These are phyloP conservation scores for Ganaspis sp. DNA, from an alignment of 1,140 invertebrate species.

Conservation along the genomic window DNA sequence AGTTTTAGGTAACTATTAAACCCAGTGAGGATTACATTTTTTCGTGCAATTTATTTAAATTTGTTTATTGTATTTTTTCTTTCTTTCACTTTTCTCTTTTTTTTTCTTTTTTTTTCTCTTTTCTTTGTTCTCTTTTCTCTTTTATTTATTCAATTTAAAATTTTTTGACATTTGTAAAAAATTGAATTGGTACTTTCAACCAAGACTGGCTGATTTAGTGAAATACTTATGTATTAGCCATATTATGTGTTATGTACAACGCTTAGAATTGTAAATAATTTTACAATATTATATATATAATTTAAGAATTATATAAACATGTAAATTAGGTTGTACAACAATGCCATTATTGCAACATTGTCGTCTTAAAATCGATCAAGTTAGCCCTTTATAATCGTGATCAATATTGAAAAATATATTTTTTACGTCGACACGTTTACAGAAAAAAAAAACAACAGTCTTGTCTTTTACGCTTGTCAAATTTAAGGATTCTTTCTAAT, in stretches of 20 bases:
- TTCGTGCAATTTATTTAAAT: background rate
- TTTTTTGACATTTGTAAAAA: too few relatives aligned
- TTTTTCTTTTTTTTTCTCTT: background rate
- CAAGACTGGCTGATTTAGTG: conserved; percentile 4
- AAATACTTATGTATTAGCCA: conserved; percentile 10
- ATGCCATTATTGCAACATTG: conserved; percentile 38
- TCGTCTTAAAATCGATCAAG: conserved; percentile 57
- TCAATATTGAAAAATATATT: conserved; percentile 74
- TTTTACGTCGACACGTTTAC: conserved; percentile 72
- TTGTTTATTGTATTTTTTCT: background rate
- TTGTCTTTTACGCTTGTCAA: conserved; percentile 47
- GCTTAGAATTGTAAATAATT: conserved; percentile 14
- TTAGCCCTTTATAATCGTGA: conserved; percentile 67
- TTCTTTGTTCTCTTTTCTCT: too few relatives aligned
- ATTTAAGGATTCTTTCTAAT: background rate
- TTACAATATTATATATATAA: conserved; percentile 32
- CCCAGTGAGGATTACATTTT: background rate
- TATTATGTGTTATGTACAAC: conserved; percentile 2
- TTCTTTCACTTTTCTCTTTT: too few relatives aligned
- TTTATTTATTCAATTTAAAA: too few relatives aligned
- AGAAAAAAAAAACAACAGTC: conserved; percentile 62
- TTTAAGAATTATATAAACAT: conserved; percentile 25
- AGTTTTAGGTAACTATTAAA: background rate
- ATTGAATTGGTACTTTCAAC: conserved; percentile 1
- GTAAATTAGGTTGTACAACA: background rate